Evolutionary conservation across 2,113 vertebrate genomes (phyloP), one percentile per base, ranked within the genome.

Genomic region (Mus spicilegus): DNA sequence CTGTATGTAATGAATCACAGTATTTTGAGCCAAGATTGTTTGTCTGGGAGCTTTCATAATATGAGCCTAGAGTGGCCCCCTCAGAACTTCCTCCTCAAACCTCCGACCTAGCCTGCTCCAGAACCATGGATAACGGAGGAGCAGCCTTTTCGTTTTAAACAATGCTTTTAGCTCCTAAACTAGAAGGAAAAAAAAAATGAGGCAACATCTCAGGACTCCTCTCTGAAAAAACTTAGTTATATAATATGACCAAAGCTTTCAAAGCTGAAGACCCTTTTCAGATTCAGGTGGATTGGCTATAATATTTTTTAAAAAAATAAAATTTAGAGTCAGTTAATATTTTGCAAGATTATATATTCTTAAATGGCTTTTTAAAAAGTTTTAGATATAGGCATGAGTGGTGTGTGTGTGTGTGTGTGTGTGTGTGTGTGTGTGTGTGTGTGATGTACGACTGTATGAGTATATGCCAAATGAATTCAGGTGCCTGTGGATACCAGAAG

Each of bases 41-140:
- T 92, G 72, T 61, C 87, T 89, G 58, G 36, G 51, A 80, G 65
- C 46, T 90, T 95, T 89, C 39, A 70, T 72, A 91, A 58, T 28
- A 63, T 19, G 91, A 89, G 65, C 49, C 17, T 39, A 49, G 22
- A 78, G 42, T 22, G 61, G 19, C 33, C 22, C 30, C 10, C 16
- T 20, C 49, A 16, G n/a, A 36, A 36, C 39, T 11, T 19, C 65
- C 6, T 36, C 67, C 46, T 19, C 24, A 12, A 51, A 26, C 11
- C 13, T 28, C 30, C 36, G 42, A n/a, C 54, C 11, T 1, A 5
- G 54, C 26, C 19, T 19, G 22, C 3, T 30, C 13, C 10, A 87
- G 65, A 95, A 90, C 51, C 24, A 65, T 51, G 75, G 75, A 69
- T 30, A 5, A 65, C 10, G 26, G 9, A 33, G 46, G 17, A 77